phyloP scores from a whole-genome alignment of 2,113 vertebrate genomes.

The Onychostruthus taczanowskii region DNA sequence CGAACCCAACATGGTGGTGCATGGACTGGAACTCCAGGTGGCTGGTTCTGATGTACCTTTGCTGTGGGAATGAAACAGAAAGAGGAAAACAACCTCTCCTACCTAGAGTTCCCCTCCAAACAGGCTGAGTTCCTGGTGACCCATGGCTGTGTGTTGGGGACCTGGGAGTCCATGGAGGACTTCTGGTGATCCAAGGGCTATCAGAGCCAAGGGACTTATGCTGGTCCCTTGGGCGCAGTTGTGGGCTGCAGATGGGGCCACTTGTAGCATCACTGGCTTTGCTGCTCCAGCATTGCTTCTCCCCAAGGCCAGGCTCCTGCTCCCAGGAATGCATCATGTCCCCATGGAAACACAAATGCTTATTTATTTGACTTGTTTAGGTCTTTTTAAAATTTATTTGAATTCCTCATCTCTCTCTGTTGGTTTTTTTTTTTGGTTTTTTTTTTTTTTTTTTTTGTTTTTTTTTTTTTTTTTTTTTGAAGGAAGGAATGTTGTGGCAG shows the following conservation, averaged over 20 bases:
- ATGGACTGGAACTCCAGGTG: neutral
- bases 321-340: neutral
- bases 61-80: neutral
- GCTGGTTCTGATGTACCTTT: neutral
- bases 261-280: neutral
- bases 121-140: neutral
- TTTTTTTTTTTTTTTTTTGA: too few species aligned
- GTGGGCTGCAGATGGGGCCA: accelerated
- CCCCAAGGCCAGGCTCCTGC: neutral
- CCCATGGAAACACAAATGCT: constrained; percentile 3
- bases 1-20: too few species aligned
- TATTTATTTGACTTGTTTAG: constrained; percentile 19
- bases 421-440: too few species aligned
- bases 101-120: too few species aligned
- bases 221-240: accelerated
- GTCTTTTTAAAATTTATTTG: neutral
- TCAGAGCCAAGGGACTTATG: accelerated
- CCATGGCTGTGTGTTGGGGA: neutral
- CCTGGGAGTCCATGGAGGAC: neutral
- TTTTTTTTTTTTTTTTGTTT: neutral
- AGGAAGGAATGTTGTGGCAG: too few species aligned
- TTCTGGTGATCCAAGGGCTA: neutral
- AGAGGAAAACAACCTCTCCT: neutral
- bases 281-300: accelerated
- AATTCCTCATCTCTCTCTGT: neutral